Evolutionary conservation across 2,113 vertebrate genomes (phyloP), one percentile per base, ranked within the genome.

Genomic region (Sisor rabdophorus): DNA sequence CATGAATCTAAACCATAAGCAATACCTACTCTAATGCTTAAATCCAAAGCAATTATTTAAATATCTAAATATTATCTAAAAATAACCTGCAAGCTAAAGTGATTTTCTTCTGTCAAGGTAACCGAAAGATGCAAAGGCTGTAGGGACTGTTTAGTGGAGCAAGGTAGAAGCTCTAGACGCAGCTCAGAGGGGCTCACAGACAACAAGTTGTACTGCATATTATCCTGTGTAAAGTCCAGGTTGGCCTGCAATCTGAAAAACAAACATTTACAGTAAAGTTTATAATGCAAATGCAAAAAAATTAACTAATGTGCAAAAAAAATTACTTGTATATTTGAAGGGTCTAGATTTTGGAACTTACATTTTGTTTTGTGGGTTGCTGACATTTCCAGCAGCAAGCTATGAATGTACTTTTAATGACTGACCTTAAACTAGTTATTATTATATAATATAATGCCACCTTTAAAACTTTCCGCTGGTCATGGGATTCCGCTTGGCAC

Each of bases 1-100:
- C 15, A 48, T 4, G 67, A 11, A 11, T 8, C 12, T 69, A 30
- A 73, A 22, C 68, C 61, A 53, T 36, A 61, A 48, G 26, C 19
- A 32, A 48, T 22, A 20, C 16, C 17, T 60, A 17, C 48, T 26
- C 8, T 22, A n/a, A n/a, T n/a, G n/a, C n/a, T n/a, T n/a, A n/a
- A n/a, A n/a, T n/a, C n/a, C n/a, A n/a, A n/a, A n/a, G n/a, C n/a
- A n/a, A n/a, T n/a, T n/a, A n/a, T n/a, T n/a, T n/a, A n/a, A n/a
- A n/a, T n/a, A n/a, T n/a, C n/a, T n/a, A n/a, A n/a, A n/a, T n/a
- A n/a, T n/a, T n/a, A n/a, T n/a, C n/a, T n/a, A n/a, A n/a, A 54
- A 30, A 16, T 47, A 17, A 92, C 89, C 89, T 91, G 85, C 65
- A 92, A 81, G 6, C 7, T 82, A 84, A 92, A 92, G 53, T 28